phyloP scores from a whole-genome alignment of 2,888 invertebrate genomes.

The Melanargia galathea region DNA sequence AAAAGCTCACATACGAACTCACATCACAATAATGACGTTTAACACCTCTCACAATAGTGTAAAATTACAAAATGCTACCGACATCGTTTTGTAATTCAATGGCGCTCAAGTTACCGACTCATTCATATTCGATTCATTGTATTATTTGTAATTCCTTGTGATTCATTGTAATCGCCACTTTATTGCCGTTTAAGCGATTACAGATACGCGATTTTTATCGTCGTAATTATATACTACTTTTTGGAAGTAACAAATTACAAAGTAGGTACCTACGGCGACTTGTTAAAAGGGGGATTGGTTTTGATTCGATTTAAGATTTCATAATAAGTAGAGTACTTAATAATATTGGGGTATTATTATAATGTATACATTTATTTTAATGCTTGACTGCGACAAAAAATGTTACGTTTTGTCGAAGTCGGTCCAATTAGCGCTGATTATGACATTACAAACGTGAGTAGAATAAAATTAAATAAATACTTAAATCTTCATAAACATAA shows the following conservation, averaged over 20 bases:
- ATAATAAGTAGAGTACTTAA: not conserved
- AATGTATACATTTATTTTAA: not conserved
- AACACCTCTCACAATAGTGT: conserved; percentile 49
- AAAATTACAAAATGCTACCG: conserved; percentile 52
- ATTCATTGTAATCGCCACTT: conserved; percentile 50
- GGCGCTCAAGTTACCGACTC: conserved; percentile 41
- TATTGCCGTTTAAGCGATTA: conserved; percentile 52
- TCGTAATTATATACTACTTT: conserved; percentile 39
- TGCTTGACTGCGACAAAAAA: too few species aligned
- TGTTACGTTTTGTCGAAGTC: too few species aligned
- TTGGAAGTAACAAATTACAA: conserved; percentile 21
- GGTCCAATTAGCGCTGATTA: too few species aligned
- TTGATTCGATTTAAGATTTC: conserved; percentile 9
- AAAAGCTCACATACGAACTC: conserved; percentile 1
- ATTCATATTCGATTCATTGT: conserved; percentile 20
- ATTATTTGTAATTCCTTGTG: conserved; percentile 22
- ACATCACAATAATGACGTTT: conserved; percentile 36
- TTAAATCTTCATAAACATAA: too few species aligned
- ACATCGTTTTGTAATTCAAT: conserved; percentile 22
- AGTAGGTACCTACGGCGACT: conserved; percentile 7
- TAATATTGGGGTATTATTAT: not conserved
- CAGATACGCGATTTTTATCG: conserved; percentile 46
- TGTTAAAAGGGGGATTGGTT: not conserved
- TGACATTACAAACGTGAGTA: too few species aligned
- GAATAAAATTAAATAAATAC: too few species aligned